These are phyloP conservation scores for Trichomycterus rosablanca DNA, from an alignment of 2,113 vertebrate species.

Conservation along the genomic window DNA sequence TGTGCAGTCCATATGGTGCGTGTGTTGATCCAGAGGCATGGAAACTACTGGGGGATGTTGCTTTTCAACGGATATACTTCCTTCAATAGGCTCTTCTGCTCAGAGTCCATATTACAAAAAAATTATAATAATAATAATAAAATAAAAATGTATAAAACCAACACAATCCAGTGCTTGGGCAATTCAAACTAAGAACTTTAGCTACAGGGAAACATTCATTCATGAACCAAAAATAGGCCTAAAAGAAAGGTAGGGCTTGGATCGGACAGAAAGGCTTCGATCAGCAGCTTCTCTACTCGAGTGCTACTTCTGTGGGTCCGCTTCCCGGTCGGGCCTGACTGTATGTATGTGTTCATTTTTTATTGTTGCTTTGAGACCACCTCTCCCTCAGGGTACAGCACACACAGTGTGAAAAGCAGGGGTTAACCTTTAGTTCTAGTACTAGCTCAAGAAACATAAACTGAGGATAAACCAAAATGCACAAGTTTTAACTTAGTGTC, in stretches of 20 bases:
- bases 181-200: constrained; percentile 88
- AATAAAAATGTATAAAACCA: constrained; percentile 76
- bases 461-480: constrained; percentile 96
- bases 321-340: constrained; percentile 73
- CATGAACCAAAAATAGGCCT: constrained; percentile 75
- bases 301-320: constrained; percentile 77
- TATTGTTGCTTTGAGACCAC: constrained; percentile 88
- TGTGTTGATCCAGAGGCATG: constrained; percentile 72
- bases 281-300: constrained; percentile 70
- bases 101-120: constrained; percentile 86
- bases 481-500: constrained; percentile 99
- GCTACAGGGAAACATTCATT: constrained; percentile 89
- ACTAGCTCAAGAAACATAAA: constrained; percentile 97
- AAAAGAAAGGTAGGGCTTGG: constrained; percentile 70
- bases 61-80: constrained; percentile 81
- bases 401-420: constrained; percentile 93
- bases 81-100: constrained; percentile 83
- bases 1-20: constrained; percentile 65
- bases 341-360: constrained; percentile 53
- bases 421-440: constrained; percentile 94
- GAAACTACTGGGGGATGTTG: constrained; percentile 82
- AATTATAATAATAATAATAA: constrained; percentile 64
- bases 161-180: constrained; percentile 87
- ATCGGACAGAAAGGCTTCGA: constrained; percentile 75
- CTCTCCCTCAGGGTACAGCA: constrained; percentile 96